Conservation (phyloP, 2,797 vertebrate genomes). For the Sphaeramia orbicularis region DNA sequence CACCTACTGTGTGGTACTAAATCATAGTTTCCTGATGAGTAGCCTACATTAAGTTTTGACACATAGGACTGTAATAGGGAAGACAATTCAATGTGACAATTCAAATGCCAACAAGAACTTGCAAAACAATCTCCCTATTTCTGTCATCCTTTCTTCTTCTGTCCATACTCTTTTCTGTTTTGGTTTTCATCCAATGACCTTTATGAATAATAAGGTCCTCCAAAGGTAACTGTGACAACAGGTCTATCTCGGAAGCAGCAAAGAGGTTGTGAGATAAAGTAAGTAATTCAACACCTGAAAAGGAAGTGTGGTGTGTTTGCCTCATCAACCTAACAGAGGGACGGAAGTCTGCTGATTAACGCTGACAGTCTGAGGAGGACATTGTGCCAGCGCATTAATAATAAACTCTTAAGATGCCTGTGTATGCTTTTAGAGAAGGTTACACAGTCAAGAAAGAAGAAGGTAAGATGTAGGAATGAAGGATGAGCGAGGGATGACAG, state of each 20-base stretch:
- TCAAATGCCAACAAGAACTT: slow-evolving; percentile 35
- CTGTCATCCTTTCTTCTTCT: slow-evolving; percentile 14
- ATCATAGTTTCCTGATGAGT: too few relatives aligned
- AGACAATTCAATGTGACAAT: slow-evolving; percentile 10
- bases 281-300: slow-evolving; percentile 67
- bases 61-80: background rate
- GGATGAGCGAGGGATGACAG: slow-evolving; percentile 53
- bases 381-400: slow-evolving; percentile 77
- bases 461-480: slow-evolving; percentile 53
- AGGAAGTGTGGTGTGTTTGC: slow-evolving; percentile 59
- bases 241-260: slow-evolving; percentile 58
- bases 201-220: slow-evolving; percentile 77
- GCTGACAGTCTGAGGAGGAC: slow-evolving; percentile 70
- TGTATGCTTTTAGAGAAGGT: slow-evolving; percentile 72
- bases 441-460: slow-evolving; percentile 50
- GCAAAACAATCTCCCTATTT: slow-evolving; percentile 30
- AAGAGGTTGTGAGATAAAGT: slow-evolving; percentile 56
- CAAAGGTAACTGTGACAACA: slow-evolving; percentile 70
- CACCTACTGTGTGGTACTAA: too few relatives aligned
- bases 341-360: slow-evolving; percentile 73
- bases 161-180: slow-evolving; percentile 42
- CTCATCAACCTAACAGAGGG: slow-evolving; percentile 48
- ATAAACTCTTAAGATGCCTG: slow-evolving; percentile 68
- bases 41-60: slow-evolving; percentile 19
- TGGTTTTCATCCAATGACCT: slow-evolving; percentile 72